Conservation (phyloP, 2,113 vertebrate genomes). For the Anarrhichthys ocellatus region DNA sequence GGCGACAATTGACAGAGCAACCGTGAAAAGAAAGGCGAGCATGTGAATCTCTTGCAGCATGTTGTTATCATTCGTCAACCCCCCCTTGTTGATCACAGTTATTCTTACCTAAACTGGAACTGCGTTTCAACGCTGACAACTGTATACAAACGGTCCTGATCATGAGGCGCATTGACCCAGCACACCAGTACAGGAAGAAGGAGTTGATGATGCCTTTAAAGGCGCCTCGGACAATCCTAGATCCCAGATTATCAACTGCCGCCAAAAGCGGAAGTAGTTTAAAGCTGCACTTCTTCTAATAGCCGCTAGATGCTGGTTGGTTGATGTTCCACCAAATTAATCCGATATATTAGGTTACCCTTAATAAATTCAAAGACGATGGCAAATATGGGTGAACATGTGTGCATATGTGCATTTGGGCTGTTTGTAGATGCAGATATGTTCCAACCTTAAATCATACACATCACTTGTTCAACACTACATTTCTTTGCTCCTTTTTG, state of each 20-base stretch:
- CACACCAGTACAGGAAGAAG: slow-evolving; percentile 43
- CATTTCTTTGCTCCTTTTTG: background rate
- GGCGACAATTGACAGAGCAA: slow-evolving; percentile 70
- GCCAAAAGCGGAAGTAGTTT: background rate
- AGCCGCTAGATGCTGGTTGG: background rate
- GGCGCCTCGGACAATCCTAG: slow-evolving; percentile 42
- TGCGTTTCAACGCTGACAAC: slow-evolving; percentile 59
- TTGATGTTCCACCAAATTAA: background rate
- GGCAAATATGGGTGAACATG: no score
- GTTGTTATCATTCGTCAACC: slow-evolving; percentile 14
- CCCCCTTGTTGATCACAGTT: background rate
- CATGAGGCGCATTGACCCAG: slow-evolving; percentile 54
- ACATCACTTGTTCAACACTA: no score
- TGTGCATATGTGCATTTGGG: no score
- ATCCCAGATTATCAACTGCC: background rate
- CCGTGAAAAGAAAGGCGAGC: slow-evolving; percentile 63
- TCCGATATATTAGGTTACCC: background rate
- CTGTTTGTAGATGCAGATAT: no score
- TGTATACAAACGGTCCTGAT: slow-evolving; percentile 37
- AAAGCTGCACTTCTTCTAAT: slow-evolving; percentile 17
- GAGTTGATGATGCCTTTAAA: slow-evolving; percentile 52
- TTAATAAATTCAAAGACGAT: background rate
- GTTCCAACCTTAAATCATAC: no score
- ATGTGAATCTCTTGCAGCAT: slow-evolving; percentile 68
- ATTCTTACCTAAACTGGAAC: slow-evolving; percentile 75